phyloP scores from a whole-genome alignment of 2,888 invertebrate species.

The Lasioglossum vierecki region DNA sequence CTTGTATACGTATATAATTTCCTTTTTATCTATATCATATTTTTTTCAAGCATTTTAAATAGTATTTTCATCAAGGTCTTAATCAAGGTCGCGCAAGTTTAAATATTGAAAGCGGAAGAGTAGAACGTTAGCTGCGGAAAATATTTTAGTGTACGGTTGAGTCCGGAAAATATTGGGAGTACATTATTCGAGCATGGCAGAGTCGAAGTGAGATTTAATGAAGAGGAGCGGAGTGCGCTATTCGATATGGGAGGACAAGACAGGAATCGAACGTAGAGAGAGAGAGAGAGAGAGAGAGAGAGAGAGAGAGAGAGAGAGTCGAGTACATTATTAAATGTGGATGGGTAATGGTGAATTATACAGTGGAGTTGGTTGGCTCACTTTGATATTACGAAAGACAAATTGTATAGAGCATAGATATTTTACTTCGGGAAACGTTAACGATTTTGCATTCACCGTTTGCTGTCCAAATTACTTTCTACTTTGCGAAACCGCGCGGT shows the following conservation, averaged over 20 bases:
- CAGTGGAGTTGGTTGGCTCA: background rate
- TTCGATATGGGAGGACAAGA: background rate
- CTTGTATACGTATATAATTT: no score
- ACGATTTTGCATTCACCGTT: background rate
- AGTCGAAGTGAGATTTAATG: background rate
- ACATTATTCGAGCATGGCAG: background rate
- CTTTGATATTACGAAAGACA: background rate
- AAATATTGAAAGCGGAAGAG: background rate
- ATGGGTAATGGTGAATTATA: background rate
- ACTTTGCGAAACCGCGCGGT: background rate
- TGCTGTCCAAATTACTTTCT: background rate
- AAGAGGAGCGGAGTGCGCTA: background rate
- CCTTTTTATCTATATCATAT: no score
- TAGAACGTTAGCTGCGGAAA: background rate
- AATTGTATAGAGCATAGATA: background rate
- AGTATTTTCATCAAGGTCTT: no score
- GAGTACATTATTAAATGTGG: slow-evolving; percentile 1
- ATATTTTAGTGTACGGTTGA: background rate
- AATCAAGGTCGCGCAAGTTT: no score
- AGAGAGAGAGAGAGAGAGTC: background rate
- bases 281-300: background rate
- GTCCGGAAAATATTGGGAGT: background rate
- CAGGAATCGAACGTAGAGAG: background rate
- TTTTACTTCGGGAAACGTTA: background rate
- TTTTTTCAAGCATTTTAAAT: no score